These are phyloP conservation scores for Turdus rufiventris DNA, from an alignment of 2,113 vertebrate species.

Conservation along the genomic window DNA sequence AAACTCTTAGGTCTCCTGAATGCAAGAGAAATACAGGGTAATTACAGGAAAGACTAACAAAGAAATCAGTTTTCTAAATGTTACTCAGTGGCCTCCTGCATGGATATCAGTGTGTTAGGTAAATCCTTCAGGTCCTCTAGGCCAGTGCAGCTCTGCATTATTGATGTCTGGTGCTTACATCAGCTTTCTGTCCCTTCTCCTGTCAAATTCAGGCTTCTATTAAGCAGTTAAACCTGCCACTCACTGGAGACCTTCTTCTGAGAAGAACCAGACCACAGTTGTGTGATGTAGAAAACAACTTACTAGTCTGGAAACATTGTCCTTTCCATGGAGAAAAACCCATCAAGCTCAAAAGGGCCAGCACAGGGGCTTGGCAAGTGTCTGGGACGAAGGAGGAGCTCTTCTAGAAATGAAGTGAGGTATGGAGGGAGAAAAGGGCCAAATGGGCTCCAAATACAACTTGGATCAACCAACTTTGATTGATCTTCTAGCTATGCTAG, in stretches of 20 bases:
- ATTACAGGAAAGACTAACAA: not conserved
- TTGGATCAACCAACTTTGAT: not conserved
- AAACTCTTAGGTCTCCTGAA: not conserved
- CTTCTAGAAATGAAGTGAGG: not conserved
- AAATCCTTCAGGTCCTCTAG: not conserved
- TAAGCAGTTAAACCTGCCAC: not conserved
- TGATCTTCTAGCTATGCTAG: not conserved
- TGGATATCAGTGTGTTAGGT: not conserved
- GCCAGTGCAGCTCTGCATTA: not conserved
- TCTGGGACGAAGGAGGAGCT: not conserved
- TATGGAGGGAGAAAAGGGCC: not conserved
- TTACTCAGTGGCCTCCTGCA: not conserved
- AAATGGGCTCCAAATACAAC: not conserved
- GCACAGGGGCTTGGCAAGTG: not conserved
- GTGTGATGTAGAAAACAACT: not conserved
- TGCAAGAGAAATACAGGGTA: not conserved
- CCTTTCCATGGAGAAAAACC: not conserved
- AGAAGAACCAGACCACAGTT: not conserved
- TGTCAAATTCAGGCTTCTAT: not conserved
- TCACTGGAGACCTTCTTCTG: not conserved
- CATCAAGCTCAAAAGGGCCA: not conserved
- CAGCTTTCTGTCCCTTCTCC: not conserved
- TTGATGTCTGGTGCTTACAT: not conserved
- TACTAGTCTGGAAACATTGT: fast-evolving
- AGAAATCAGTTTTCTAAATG: not conserved